Conservation (phyloP, 2,113 vertebrate genomes). For the Notarius lentiginosus region DNA sequence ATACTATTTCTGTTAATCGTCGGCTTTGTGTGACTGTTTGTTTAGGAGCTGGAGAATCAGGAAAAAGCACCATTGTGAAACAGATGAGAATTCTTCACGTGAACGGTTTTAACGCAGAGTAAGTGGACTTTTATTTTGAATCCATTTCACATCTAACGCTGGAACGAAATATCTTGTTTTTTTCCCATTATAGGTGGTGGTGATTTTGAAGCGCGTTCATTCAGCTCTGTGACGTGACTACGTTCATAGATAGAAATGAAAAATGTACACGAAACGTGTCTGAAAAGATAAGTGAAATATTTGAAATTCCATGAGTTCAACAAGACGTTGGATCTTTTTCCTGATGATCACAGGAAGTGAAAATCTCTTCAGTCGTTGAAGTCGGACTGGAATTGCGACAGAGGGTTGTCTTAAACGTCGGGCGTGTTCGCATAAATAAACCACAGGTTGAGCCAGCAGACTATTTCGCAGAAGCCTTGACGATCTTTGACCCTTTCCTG, state of each 20-base stretch:
- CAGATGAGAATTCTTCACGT: conserved; percentile 99
- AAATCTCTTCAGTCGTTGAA: background rate
- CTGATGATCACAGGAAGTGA: too few species aligned
- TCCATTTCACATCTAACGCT: background rate
- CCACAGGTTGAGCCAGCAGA: background rate
- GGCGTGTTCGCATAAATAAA: background rate
- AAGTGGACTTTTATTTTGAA: conserved; percentile 67
- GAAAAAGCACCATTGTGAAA: conserved; percentile 99
- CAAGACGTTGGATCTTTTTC: too few species aligned
- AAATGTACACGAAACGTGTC: too few species aligned
- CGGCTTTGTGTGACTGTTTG: conserved; percentile 62
- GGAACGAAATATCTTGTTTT: too few species aligned
- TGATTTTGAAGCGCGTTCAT: too few species aligned
- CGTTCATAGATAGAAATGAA: too few species aligned
- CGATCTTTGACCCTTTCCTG: background rate
- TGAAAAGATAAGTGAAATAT: too few species aligned
- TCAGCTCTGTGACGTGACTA: too few species aligned
- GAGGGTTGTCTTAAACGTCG: too few species aligned
- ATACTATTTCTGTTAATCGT: conserved; percentile 26
- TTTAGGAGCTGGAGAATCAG: conserved; percentile 96
- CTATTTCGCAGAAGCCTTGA: background rate
- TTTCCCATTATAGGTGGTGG: too few species aligned
- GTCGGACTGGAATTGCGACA: background rate
- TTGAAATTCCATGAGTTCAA: too few species aligned
- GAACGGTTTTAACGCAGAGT: conserved; percentile 99